These are phyloP conservation scores for Gallirallus australis DNA, from an alignment of 2,797 vertebrate species.

Conservation along the genomic window DNA sequence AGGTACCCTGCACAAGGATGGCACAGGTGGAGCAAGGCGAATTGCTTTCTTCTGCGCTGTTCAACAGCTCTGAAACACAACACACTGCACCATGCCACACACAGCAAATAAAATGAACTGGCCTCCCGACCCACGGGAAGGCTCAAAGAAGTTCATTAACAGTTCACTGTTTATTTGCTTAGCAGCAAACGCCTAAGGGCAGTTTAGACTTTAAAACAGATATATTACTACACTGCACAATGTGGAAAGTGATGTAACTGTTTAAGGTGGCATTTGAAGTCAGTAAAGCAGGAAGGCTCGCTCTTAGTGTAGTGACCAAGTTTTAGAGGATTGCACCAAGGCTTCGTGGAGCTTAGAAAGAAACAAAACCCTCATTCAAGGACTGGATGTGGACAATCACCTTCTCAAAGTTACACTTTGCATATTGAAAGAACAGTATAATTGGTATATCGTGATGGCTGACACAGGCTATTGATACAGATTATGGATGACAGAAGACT, in stretches of 20 bases:
- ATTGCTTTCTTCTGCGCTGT: background rate
- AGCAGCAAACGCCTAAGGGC: background rate
- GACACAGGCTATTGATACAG: background rate
- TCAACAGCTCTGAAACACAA: background rate
- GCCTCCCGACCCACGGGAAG: background rate
- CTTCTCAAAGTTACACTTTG: background rate
- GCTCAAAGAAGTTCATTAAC: background rate
- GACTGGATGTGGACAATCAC: fast-evolving
- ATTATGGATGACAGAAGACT: background rate
- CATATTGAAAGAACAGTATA: background rate
- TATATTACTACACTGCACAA: background rate
- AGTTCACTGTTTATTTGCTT: background rate
- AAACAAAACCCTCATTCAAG: background rate
- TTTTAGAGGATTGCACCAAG: background rate
- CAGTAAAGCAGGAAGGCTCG: too few relatives aligned
- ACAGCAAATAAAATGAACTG: background rate
- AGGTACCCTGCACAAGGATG: background rate
- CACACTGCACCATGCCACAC: fast-evolving
- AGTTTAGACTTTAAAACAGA: background rate
- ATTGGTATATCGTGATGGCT: background rate
- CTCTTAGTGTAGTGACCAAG: background rate
- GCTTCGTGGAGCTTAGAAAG: background rate
- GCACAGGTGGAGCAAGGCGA: background rate
- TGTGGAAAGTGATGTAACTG: background rate
- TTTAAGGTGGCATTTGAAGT: background rate